phyloP scores from a whole-genome alignment of 1,140 invertebrate genomes.

The Augochlora pura region DNA sequence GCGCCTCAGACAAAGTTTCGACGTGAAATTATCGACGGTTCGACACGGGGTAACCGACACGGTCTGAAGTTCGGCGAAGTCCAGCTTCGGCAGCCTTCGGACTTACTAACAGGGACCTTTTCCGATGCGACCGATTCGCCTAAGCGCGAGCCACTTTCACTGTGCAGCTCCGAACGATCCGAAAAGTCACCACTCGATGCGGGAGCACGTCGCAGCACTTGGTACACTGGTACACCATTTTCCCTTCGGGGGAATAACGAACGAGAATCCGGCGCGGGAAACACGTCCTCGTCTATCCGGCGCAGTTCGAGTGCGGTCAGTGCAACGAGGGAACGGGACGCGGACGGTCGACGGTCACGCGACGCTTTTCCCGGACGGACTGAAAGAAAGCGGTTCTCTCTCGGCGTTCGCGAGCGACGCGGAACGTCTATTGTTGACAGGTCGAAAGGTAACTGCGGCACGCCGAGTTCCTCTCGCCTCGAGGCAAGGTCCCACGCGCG shows the following conservation, averaged over 20 bases:
- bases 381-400: background rate
- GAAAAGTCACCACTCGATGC: background rate
- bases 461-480: slow-evolving; percentile 14
- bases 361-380: background rate
- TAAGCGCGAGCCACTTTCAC: background rate
- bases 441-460: slow-evolving; percentile 46
- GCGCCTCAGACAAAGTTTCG: too few species aligned
- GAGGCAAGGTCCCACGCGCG: slow-evolving; percentile 31
- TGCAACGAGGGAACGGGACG: background rate
- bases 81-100: too few species aligned
- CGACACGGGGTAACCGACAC: too few species aligned
- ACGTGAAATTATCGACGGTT: too few species aligned
- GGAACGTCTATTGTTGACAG: slow-evolving; percentile 40
- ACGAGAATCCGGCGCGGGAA: too few species aligned
- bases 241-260: background rate
- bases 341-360: background rate
- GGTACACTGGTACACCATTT: background rate
- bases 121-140: background rate
- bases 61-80: too few species aligned
- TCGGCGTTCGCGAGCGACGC: slow-evolving; percentile 6
- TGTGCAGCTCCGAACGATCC: background rate
- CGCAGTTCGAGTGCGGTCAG: too few species aligned
- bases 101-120: too few species aligned
- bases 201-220: background rate
- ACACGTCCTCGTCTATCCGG: too few species aligned